These are phyloP conservation scores for Lindbergichthys nudifrons DNA, from an alignment of 2,797 vertebrate genomes.

Conservation along the genomic window DNA sequence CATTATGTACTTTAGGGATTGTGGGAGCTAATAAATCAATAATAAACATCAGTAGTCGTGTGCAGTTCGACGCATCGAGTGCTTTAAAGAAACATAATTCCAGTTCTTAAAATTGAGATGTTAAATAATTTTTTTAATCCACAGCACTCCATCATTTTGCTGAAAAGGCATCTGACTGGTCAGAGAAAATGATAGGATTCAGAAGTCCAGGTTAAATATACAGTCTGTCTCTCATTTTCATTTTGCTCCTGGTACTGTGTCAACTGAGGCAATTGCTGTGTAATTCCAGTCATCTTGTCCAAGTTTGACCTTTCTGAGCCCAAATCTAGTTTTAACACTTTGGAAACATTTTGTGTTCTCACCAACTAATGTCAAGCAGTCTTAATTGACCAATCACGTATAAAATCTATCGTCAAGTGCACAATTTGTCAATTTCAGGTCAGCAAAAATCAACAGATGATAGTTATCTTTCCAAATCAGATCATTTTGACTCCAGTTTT, in stretches of 20 bases:
- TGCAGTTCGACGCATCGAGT: slow-evolving; percentile 18
- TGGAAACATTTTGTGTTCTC: neutral
- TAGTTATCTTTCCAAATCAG: slow-evolving; percentile 2
- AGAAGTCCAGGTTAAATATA: neutral
- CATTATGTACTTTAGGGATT: neutral
- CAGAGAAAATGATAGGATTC: neutral
- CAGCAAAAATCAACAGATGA: slow-evolving; percentile 20
- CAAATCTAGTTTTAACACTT: slow-evolving; percentile 29
- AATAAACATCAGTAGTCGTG: slow-evolving; percentile 79
- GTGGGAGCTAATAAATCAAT: slow-evolving; percentile 30
- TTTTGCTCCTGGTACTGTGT: neutral
- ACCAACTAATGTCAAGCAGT: neutral
- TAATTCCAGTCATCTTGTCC: slow-evolving; percentile 35
- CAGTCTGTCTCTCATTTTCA: neutral
- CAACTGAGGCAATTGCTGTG: slow-evolving; percentile 12
- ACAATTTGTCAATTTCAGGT: slow-evolving; percentile 28
- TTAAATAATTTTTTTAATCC: neutral
- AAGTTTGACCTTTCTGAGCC: neutral
- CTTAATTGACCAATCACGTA: slow-evolving; percentile 23
- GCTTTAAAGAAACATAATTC: slow-evolving; percentile 6
- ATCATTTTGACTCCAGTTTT: slow-evolving; percentile 15
- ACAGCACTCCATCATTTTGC: neutral
- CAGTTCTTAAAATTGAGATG: slow-evolving; percentile 4
- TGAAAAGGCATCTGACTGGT: neutral
- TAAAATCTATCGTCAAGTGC: slow-evolving; percentile 42